Conservation (phyloP, 2,113 vertebrate genomes). For the Oophaga pumilio region DNA sequence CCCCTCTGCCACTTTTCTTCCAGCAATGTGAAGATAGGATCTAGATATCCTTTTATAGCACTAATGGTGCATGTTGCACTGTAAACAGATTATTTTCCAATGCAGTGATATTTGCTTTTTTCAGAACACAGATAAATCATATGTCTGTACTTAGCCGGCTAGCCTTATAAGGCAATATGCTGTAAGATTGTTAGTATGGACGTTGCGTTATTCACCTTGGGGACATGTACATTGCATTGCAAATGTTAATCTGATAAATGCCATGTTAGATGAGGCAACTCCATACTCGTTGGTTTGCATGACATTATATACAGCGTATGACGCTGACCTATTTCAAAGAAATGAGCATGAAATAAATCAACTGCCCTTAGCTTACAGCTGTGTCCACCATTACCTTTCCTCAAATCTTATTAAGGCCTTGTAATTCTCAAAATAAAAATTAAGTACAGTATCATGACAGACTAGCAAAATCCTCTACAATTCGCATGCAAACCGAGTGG, state of each 20-base stretch:
- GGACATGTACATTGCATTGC: not conserved
- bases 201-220: not conserved
- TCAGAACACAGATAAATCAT: not conserved
- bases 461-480: too few relatives aligned
- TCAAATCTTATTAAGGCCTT: too few relatives aligned
- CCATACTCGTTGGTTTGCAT: not conserved
- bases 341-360: not conserved
- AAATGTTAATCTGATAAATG: not conserved
- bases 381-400: too few relatives aligned
- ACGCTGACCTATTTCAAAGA: not conserved
- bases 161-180: not conserved
- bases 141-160: not conserved
- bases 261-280: not conserved
- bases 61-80: slow-evolving; percentile 27
- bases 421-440: too few relatives aligned
- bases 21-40: slow-evolving; percentile 25
- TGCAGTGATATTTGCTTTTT: slow-evolving; percentile 9
- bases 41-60: slow-evolving; percentile 29
- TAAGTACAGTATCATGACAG: too few relatives aligned
- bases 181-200: not conserved
- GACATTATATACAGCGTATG: not conserved
- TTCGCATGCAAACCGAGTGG: too few relatives aligned
- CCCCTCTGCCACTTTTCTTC: slow-evolving; percentile 29
- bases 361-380: not conserved
- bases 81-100: slow-evolving; percentile 15